Base-by-base conservation (phyloP, 2,797 vertebrate species). In the Microctenopoma steveboyesi region DNA sequence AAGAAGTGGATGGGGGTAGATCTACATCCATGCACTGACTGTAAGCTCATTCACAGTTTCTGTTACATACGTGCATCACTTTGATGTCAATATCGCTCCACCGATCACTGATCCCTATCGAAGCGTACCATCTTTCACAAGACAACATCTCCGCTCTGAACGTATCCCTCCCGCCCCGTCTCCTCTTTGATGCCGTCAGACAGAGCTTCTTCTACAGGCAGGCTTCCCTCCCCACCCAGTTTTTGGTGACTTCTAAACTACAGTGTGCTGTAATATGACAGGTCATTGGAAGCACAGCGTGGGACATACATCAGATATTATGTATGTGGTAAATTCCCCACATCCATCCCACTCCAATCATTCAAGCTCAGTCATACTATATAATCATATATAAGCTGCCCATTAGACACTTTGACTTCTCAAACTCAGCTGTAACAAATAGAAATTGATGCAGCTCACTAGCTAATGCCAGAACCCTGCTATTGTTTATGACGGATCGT, bases 121-220 rank as follows among this genome's bases (percentile, higher is more conserved):
- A 65, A 68, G 45, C 46, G 11, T 49, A 30, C 9, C 63, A 51
- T 61, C 66, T 64, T 59, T 68, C 65, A 69, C 14, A 4, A 53
- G 71, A 69, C 56, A 39, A 46, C 72, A 78, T 79, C 83, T 78
- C 51, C 40, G 69, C 79, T 86, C 84, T 86, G 76, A 85, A 83
- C 73, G 30, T 61, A 2, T 55, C 64, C 60, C 69, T 82, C 72
- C 81, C 84, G 74, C 60, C 22, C 27, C 13, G 47, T 69, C 37
- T 73, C 63, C 28, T 61, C 70, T 28, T 7, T 77, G 81, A 78
- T 67, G 62, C 13, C 28, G 69, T 83, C 78, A 73, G n/a, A 72
- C n/a, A 22, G 39, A 70, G 69, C 55, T 18, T 47, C 56, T 62
- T 25, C 15, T 18, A 9, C 27, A 46, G 42, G 64, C 68, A 52